Conservation (phyloP, 2,797 vertebrate genomes). For the Catharus ustulatus region DNA sequence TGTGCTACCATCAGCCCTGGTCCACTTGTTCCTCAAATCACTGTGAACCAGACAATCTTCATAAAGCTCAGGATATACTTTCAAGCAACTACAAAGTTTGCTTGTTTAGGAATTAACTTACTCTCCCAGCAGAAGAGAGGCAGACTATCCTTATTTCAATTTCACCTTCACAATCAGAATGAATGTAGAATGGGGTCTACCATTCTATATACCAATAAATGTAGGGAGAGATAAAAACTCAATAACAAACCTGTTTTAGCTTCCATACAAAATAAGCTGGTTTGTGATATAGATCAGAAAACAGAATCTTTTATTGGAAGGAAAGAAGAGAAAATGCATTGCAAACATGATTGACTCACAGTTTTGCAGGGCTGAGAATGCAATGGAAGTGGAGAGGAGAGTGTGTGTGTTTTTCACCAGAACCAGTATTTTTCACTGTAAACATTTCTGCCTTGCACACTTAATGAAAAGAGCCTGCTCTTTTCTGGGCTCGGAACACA, state of each 20-base stretch:
- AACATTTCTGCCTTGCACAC: neutral
- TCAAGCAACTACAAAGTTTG: conserved; percentile 15
- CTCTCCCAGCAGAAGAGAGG: neutral
- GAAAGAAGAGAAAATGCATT: neutral
- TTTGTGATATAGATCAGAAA: conserved; percentile 38
- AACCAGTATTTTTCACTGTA: neutral
- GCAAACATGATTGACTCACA: conserved; percentile 27
- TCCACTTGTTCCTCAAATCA: conserved; percentile 42
- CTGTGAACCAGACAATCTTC: conserved; percentile 49
- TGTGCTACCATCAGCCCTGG: conserved; percentile 50
- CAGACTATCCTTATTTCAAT: neutral
- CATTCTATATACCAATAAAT: neutral
- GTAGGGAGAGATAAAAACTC: neutral
- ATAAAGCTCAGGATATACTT: conserved; percentile 20
- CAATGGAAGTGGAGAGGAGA: neutral
- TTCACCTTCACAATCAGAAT: conserved; percentile 55
- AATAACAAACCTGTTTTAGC: neutral
- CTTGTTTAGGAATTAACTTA: conserved; percentile 27
- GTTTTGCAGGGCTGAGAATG: conserved; percentile 13
- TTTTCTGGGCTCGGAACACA: neutral
- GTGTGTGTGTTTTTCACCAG: neutral
- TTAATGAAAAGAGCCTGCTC: neutral
- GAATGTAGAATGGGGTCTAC: neutral
- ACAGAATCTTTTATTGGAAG: neutral
- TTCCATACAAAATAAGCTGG: conserved; percentile 12